phyloP scores from a whole-genome alignment of 2,113 vertebrate species.

The Phalacrocorax pelagicus region DNA sequence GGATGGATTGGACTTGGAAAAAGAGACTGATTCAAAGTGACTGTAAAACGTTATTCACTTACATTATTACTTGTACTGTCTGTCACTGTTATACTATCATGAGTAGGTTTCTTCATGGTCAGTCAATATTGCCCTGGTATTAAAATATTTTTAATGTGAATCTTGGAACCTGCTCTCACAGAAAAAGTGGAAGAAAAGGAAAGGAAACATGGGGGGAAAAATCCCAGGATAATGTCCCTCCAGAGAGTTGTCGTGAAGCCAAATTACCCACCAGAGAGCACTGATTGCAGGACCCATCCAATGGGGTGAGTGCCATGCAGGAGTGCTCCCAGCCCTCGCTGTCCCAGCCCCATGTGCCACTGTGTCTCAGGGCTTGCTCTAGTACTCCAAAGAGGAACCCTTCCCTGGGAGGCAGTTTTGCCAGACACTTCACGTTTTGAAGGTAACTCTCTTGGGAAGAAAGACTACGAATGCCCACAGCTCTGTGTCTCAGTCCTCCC shows the following conservation, averaged over 20 bases:
- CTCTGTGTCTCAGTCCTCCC: background rate
- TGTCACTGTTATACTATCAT: background rate
- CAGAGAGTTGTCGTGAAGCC: background rate
- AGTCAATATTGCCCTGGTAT: slow-evolving; percentile 6
- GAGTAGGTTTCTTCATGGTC: slow-evolving; percentile 14
- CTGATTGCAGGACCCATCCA: background rate
- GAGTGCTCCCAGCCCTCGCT: background rate
- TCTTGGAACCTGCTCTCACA: background rate
- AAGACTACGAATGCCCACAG: fast-evolving
- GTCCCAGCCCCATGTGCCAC: fast-evolving
- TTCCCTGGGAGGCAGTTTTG: background rate
- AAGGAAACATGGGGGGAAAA: background rate
- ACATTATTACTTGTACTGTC: background rate
- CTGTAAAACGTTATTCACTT: slow-evolving; percentile 45
- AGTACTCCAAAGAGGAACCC: background rate
- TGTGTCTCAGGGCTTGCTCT: background rate
- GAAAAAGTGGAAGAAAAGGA: background rate
- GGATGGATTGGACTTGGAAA: slow-evolving; percentile 38
- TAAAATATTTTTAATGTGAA: background rate
- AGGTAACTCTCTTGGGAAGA: background rate
- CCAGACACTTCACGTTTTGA: background rate
- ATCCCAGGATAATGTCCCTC: fast-evolving
- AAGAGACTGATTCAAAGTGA: slow-evolving; percentile 42
- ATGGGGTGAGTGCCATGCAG: fast-evolving
- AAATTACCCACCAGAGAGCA: background rate